These are phyloP conservation scores for Anisognathus igniventris DNA, from an alignment of 2,797 vertebrate genomes.

Conservation along the genomic window DNA sequence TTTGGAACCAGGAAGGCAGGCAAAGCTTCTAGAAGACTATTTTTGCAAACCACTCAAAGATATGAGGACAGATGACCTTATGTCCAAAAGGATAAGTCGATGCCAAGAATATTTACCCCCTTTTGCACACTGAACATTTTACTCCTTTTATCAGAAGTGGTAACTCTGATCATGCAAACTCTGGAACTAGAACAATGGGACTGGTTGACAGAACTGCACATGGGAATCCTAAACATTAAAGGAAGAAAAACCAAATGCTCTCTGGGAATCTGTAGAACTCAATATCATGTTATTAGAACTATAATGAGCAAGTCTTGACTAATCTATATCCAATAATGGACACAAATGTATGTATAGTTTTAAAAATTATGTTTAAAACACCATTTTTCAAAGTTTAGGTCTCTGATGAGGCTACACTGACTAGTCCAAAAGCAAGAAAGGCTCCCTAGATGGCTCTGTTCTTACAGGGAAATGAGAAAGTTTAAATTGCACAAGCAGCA, in stretches of 20 bases:
- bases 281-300: not conserved
- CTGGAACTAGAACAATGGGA: not conserved
- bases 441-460: not conserved
- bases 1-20: not conserved
- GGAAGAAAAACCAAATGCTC: not conserved
- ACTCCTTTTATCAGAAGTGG: not conserved
- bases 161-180: not conserved
- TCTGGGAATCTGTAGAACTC: not conserved
- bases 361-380: not conserved
- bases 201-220: not conserved
- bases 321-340: not conserved
- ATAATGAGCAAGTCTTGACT: not conserved
- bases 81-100: not conserved
- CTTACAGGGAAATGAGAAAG: not conserved
- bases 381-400: not conserved
- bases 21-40: not conserved
- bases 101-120: not conserved
- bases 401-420: accelerated
- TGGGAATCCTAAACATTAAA: not conserved
- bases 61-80: not conserved
- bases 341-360: not conserved
- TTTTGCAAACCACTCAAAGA: not conserved
- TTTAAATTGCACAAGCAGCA: not conserved
- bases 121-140: not conserved
- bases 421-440: not conserved